These are phyloP conservation scores for Gallirallus australis DNA, from an alignment of 2,797 vertebrate species.

Conservation along the genomic window DNA sequence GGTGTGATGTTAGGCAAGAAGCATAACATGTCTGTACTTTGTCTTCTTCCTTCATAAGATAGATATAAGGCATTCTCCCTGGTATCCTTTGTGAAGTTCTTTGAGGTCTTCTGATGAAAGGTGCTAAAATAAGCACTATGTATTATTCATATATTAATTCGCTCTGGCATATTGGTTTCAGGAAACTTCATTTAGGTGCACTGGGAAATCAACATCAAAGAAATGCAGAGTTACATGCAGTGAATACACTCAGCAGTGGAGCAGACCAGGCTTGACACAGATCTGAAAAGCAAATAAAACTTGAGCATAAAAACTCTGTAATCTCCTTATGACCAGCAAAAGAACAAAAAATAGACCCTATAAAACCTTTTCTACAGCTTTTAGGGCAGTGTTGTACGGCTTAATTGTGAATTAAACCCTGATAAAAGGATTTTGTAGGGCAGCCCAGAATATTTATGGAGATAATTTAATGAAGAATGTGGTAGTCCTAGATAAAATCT, in stretches of 20 bases:
- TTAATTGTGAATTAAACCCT: neutral
- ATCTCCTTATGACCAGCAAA: neutral
- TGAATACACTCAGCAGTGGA: neutral
- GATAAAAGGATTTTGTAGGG: neutral
- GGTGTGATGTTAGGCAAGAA: neutral
- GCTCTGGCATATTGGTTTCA: conserved; percentile 35
- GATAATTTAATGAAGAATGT: neutral
- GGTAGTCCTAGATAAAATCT: neutral
- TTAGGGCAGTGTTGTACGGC: neutral
- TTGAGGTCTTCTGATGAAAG: conserved; percentile 35
- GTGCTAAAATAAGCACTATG: conserved; percentile 38
- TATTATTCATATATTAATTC: conserved; percentile 64
- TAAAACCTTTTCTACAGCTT: neutral
- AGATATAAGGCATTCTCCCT: neutral
- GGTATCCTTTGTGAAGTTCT: neutral
- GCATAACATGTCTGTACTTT: neutral
- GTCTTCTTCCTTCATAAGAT: neutral
- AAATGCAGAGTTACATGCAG: neutral
- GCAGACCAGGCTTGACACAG: neutral
- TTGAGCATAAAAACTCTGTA: neutral
- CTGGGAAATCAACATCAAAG: conserved; percentile 57
- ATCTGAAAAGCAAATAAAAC: conserved; percentile 25
- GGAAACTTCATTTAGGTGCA: conserved; percentile 42
- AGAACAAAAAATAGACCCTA: neutral
- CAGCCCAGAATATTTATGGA: neutral